Evolutionary conservation across 1,140 invertebrate species (phyloP), one percentile per base, ranked within the genome.

Genomic region (Stegodyphus dumicola): DNA sequence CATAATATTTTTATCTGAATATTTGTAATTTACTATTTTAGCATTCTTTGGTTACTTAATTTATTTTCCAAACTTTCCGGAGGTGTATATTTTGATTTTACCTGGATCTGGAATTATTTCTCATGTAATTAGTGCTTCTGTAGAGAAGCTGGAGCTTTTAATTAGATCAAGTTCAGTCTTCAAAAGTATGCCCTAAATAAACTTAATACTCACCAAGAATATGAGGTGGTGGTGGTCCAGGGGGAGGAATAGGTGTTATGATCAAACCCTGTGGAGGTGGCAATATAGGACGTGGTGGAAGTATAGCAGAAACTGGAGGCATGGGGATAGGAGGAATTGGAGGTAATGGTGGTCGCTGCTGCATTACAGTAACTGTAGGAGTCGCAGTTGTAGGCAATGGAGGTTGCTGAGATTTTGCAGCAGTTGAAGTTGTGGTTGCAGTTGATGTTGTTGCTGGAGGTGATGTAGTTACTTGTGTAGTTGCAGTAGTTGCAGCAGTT

Each of bases 211-310:
- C 53, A 93, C 93, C 93, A 92, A 93, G 93, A 77, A 94, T 89
- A 66, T 86, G 87, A 49, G 93, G 93, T 7, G 93, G 92, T 56
- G 93, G 93, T 71, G 83, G 70, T 52, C 93, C 90, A 89, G 94
- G 93, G 2, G 88, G 84, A 7, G 87, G 76, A 13, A 92, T 85
- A 75, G 87, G 93, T 6, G 92, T 76, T 5, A 80, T 70, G 2
- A 87, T 87, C 18, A 87, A 17, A 13, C 83, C 73, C n/a, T 87
- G 87, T n/a, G 78, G 83, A 60, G 83, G 77, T 73, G 76, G 74
- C 69, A 78, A 64, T 75, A 87, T 88, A 10, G 85, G 75, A 52
- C 77, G 65, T 11, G 87, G 87, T 64, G 88, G 87, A 0, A 87
- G 74, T 7, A 77, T 85, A 7, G 80, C 67, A 89, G 94, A 77